These are phyloP conservation scores for Sebastes flavidus DNA, from an alignment of 2,797 vertebrate species.

Conservation along the genomic window DNA sequence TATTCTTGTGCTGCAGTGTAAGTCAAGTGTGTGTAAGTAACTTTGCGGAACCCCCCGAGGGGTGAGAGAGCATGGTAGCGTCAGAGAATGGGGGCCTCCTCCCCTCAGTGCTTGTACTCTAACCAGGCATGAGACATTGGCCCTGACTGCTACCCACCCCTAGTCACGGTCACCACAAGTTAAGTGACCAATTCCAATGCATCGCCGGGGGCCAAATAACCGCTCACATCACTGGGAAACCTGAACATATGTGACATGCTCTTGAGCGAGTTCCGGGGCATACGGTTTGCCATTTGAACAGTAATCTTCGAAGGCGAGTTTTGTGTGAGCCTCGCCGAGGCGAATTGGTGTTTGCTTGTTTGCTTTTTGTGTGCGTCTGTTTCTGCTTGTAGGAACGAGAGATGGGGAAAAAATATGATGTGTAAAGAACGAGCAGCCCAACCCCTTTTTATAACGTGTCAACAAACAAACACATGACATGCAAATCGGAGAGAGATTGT, in stretches of 20 bases:
- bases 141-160: conserved; percentile 60
- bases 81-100: conserved; percentile 40
- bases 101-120: conserved; percentile 53
- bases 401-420: conserved; percentile 37
- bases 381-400: conserved; percentile 25
- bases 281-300: conserved; percentile 54
- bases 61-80: conserved; percentile 37
- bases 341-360: conserved; percentile 55
- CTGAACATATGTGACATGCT: conserved; percentile 64
- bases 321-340: conserved; percentile 31
- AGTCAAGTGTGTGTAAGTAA: conserved; percentile 75
- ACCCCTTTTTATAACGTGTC: conserved; percentile 42
- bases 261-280: conserved; percentile 49
- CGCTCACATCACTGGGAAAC: conserved; percentile 40
- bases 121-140: conserved; percentile 76
- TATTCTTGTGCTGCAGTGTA: conserved; percentile 61
- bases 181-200: conserved; percentile 74
- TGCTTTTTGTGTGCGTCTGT: conserved; percentile 46
- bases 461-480: conserved; percentile 62
- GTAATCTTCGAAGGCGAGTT: conserved; percentile 41
- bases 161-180: conserved; percentile 72
- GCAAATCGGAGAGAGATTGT: conserved; percentile 44
- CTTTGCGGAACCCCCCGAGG: conserved; percentile 54
- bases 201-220: conserved; percentile 57
- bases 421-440: conserved; percentile 37